Percentiles rank a stretch among this genome's conserved stretches.
Conservation (phyloP, 2,797 vertebrate genomes). For the Etheostoma nigrum region DNA sequence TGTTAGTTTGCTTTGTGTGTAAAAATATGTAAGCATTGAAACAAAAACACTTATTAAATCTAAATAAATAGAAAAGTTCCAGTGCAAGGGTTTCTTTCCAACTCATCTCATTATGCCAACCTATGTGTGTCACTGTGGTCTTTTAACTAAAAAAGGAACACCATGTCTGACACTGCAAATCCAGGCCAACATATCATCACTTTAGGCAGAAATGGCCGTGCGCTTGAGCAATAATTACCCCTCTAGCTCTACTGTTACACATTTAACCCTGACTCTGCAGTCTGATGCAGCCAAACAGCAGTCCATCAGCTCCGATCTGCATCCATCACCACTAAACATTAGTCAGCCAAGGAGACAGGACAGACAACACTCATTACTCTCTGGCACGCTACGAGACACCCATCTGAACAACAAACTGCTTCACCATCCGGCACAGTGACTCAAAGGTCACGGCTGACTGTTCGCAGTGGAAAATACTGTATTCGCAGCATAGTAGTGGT, state of each 20-base stretch:
- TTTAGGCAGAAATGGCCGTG: constrained; percentile 8
- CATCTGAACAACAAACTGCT: constrained; percentile 29
- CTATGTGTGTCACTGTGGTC: neutral
- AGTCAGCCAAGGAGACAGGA: constrained; percentile 24
- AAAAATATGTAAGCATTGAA: neutral
- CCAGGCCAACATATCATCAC: neutral
- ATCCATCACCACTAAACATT: constrained; percentile 29
- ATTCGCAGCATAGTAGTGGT: constrained; percentile 8
- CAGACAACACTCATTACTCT: constrained; percentile 33
- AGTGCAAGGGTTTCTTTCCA: neutral
- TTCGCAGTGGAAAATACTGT: constrained; percentile 16
- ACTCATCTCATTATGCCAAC: neutral
- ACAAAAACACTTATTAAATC: neutral
- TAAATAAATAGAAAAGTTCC: neutral
- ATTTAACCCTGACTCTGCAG: constrained; percentile 41
- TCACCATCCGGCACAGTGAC: constrained; percentile 29
- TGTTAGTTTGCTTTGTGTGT: neutral
- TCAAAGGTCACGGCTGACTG: neutral
- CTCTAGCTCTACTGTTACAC: constrained; percentile 20
- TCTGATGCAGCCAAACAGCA: constrained; percentile 35
- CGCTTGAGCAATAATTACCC: constrained; percentile 43
- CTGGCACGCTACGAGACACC: constrained; percentile 2
- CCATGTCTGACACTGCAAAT: neutral
- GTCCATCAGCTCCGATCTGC: constrained; percentile 13
- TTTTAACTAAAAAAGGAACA: constrained; percentile 12